Evolutionary conservation across 2,888 invertebrate genomes (phyloP), one percentile per base, ranked within the genome.

Genomic region (Gymnosoma rotundatum): DNA sequence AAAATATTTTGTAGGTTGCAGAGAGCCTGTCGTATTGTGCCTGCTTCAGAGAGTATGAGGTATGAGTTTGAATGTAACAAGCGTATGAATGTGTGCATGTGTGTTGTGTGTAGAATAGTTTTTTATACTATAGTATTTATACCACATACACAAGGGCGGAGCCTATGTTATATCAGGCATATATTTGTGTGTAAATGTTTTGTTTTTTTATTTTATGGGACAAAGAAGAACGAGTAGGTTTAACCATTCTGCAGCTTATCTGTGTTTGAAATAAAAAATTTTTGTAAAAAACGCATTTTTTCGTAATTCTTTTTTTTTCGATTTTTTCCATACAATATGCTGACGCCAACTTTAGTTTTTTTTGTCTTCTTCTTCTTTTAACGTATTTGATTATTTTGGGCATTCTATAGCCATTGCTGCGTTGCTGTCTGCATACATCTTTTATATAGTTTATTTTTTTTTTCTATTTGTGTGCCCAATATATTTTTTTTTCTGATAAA

Each of bases 241-340:
- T 83, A 83, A 80, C 83, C 79, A 83, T 83, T 66, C 83, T 78
- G 76, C 50, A 14, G 80, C 81, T 81, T 81, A 81, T 81, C 75
- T 76, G 12, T 64, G 42, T 76, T 75, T 70, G 56, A 69, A 36
- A 56, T 56, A 20, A 58, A 70, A 70, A 54, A 74, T 7, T 18
- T 72, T 61, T 52, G 54, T 56, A 75, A 75, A 75, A 76, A 78
- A 82, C 84, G 84, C 81, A 84, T 83, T 86, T 76, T 81, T 84
- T 76, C 80, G 61, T 82, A 54, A 78, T 42, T 66, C 78, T 76
- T 32, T 32, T 42, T 66, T 81, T 79, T 25, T 25, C 25, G 25
- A 2, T 25, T 25, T 83, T 76, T 74, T 38, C 25, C 42, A 38
- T 56, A 58, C 75, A 81, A 81, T 64, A 81, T 81, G 81, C 81